phyloP scores from a whole-genome alignment of 35 echinoderm and acorn worm species.

The Lytechinus variegatus region DNA sequence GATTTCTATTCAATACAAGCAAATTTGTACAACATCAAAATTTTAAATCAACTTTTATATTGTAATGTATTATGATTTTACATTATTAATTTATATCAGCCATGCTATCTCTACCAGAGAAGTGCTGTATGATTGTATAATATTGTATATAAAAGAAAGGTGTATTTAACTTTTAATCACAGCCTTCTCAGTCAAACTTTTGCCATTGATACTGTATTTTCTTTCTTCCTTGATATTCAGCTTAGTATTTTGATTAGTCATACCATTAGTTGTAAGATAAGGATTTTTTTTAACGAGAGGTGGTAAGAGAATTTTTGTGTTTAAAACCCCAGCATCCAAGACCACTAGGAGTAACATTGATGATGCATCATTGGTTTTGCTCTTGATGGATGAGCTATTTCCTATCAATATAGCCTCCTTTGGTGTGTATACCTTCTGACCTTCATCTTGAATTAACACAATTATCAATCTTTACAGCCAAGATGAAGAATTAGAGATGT shows the following conservation, averaged over 20 bases:
- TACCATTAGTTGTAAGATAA: background rate
- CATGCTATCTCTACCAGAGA: too few species aligned
- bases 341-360: background rate
- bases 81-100: too few species aligned
- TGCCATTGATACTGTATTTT: too few species aligned
- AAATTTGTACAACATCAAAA: too few species aligned
- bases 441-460: conserved; percentile 27
- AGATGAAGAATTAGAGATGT: conserved; percentile 28
- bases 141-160: too few species aligned
- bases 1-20: too few species aligned
- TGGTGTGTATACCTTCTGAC: background rate
- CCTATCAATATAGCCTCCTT: background rate
- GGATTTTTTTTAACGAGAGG: background rate
- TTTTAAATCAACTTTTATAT: too few species aligned
- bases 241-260: background rate
- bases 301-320: background rate
- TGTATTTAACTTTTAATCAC: too few species aligned
- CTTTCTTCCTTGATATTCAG: too few species aligned
- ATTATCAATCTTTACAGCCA: conserved; percentile 27
- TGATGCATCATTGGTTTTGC: background rate
- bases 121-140: too few species aligned
- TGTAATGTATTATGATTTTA: too few species aligned
- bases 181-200: too few species aligned
- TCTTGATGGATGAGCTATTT: background rate
- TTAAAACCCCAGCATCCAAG: background rate